Evolutionary conservation across 2,113 vertebrate species (phyloP).

Genomic region (Nothobranchius kuhntae): DNA sequence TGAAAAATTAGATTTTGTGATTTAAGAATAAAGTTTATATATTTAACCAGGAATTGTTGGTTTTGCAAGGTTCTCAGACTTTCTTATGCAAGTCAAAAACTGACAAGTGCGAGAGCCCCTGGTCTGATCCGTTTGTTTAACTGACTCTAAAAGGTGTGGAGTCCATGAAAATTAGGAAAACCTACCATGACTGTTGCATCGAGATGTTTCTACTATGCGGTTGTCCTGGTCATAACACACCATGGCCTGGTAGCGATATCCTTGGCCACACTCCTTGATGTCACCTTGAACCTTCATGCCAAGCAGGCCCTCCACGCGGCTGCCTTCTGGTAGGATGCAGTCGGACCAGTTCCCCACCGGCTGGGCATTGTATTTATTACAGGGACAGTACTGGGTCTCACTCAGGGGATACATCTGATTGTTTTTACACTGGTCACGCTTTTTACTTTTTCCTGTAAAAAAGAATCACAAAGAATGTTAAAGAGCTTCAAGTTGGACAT

Average conservation of each 20-base stretch:
- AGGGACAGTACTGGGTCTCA: constrained; percentile 95
- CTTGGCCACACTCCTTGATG: constrained; percentile 93
- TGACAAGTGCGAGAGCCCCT: too few species aligned
- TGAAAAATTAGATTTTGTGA: too few species aligned
- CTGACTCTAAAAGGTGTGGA: background rate
- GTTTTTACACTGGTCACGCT: constrained; percentile 94
- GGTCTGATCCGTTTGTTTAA: background rate
- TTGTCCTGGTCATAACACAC: constrained; percentile 95
- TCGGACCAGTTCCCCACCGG: constrained; percentile 98
- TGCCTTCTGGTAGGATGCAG: constrained; percentile 91
- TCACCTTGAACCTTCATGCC: constrained; percentile 93
- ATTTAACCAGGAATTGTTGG: too few species aligned
- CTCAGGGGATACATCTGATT: constrained; percentile 89
- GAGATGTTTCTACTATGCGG: constrained; percentile 90
- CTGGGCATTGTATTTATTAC: constrained; percentile 95
- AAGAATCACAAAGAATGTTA: background rate
- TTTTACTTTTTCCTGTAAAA: constrained; percentile 92
- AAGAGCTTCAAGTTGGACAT: background rate
- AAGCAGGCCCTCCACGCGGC: constrained; percentile 81
- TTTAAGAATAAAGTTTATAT: too few species aligned
- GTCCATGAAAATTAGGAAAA: background rate
- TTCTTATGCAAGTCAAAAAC: too few species aligned
- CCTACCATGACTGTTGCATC: constrained; percentile 96
- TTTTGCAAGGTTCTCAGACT: too few species aligned
- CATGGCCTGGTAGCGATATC: constrained; percentile 96